phyloP scores from a whole-genome alignment of 35 echinoderm and acorn worm genomes.

The Diadema setosum region DNA sequence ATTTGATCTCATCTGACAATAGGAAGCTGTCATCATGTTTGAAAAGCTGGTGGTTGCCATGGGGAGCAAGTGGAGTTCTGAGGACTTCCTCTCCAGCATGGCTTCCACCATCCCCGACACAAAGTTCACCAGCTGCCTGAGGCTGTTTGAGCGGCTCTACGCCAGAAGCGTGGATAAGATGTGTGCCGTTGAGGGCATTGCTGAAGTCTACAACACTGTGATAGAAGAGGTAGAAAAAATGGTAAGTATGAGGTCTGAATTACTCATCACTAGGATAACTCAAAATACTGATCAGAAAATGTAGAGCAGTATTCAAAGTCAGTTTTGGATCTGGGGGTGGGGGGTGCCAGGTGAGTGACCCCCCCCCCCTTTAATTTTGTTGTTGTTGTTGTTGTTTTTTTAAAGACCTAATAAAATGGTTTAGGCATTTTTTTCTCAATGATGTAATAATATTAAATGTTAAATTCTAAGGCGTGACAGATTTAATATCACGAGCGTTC shows the following conservation, averaged over 20 bases:
- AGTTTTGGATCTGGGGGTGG: too few species aligned
- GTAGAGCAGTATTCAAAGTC: too few species aligned
- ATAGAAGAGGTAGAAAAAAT: slow-evolving; percentile 72
- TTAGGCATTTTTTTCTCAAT: too few species aligned
- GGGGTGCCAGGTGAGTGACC: too few species aligned
- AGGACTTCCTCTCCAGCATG: not conserved
- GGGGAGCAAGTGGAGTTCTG: slow-evolving; percentile 28
- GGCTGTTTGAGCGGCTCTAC: slow-evolving; percentile 29
- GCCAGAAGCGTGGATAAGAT: slow-evolving; percentile 20
- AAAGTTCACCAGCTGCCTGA: slow-evolving; percentile 17
- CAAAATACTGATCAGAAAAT: too few species aligned
- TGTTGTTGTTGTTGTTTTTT: too few species aligned
- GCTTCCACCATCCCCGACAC: not conserved
- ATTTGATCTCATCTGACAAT: not conserved
- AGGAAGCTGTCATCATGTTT: slow-evolving; percentile 37
- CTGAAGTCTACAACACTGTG: slow-evolving; percentile 49
- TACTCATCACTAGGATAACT: too few species aligned
- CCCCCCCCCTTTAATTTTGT: too few species aligned
- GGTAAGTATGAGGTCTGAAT: not conserved
- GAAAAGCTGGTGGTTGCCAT: slow-evolving; percentile 61
- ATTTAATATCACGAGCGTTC: too few species aligned
- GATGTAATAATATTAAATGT: too few species aligned
- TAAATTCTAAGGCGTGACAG: too few species aligned
- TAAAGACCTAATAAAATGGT: too few species aligned
- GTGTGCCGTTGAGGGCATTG: slow-evolving; percentile 9